Evolutionary conservation across 2,113 vertebrate genomes (phyloP), one percentile per base, ranked within the genome.

Genomic region (Cochlearius cochlearius): DNA sequence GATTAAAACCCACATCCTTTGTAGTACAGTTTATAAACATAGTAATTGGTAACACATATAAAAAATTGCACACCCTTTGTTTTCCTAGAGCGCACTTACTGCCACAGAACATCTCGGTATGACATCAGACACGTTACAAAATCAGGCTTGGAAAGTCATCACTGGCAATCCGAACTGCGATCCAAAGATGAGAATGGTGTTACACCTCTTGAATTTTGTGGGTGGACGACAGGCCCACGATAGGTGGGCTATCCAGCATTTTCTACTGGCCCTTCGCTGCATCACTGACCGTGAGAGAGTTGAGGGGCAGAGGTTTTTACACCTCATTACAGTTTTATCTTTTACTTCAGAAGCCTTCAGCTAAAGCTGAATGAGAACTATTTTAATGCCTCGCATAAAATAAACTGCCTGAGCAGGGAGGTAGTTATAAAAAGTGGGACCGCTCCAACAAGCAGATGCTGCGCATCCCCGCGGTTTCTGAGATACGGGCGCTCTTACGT

Each of bases 401-500:
- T 4, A 9, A 73, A 77, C 26, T 12, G 76, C 5, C 79, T 8
- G 49, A 4, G 39, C 25, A 18, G 36, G 26, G 62, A 29, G n/a
- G 53, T 0, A 38, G 47, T 36, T 52, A 27, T 1, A 32, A 59
- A 50, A 88, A 92, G 53, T 8, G 34, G 38, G 38, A 76, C 14
- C 1, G 49, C 49, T 74, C 21, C 71, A 39, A 53, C 8, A 7
- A 55, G 58, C 32, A 15, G 62, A 49, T 11, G 49, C 58, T 18
- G 73, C 15, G 5, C 14, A 38, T 11, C 49, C 22, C 84, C 43
- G 19, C 0, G 39, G 9, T 9, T 66, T 34, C 74, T 1, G 43
- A 52, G 43, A 15, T 4, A 11, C 1, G 12, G 27, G 15, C 43
- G 5, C 43, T 7, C 18, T 3, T 1, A 3, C 0, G 5, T 9